phyloP scores from a whole-genome alignment of 2,888 invertebrate genomes.

The Oscheius sp. region DNA sequence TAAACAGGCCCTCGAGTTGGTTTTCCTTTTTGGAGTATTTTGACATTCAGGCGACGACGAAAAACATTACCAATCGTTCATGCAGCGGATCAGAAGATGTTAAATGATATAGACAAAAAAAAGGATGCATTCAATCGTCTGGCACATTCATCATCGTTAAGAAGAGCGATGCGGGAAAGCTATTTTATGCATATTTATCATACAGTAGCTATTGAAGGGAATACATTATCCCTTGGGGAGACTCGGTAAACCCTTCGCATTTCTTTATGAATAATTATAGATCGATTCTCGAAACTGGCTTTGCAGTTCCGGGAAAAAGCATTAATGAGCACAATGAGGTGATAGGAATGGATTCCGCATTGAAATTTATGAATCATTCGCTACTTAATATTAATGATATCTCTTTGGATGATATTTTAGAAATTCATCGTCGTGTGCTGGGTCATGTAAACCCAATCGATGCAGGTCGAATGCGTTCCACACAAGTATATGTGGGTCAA shows the following conservation, averaged over 20 bases:
- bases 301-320: constrained; percentile 84
- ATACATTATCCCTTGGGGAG: constrained; percentile 91
- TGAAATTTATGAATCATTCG: constrained; percentile 86
- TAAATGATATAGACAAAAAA: constrained; percentile 80
- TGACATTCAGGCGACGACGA: constrained; percentile 79
- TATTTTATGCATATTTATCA: constrained; percentile 94
- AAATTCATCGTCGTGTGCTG: constrained; percentile 89
- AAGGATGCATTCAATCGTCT: constrained; percentile 71
- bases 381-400: constrained; percentile 75
- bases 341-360: constrained; percentile 83
- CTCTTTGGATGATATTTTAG: constrained; percentile 80
- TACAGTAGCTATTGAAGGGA: constrained; percentile 95
- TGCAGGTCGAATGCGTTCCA: constrained; percentile 86
- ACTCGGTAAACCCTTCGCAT: too few relatives aligned
- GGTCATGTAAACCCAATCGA: constrained; percentile 93
- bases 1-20: constrained; percentile 64
- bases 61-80: constrained; percentile 86
- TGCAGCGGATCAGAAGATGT: constrained; percentile 83
- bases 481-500: constrained; percentile 75
- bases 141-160: constrained; percentile 77
- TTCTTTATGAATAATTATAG: constrained; percentile 32
- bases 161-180: constrained; percentile 89
- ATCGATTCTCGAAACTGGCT: constrained; percentile 83
- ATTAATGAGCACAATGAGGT: constrained; percentile 90
- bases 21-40: too few relatives aligned